Percentiles rank a stretch among this genome's conserved stretches.
Evolutionary conservation across 1,140 invertebrate species (phyloP).

Genomic region (Centruroides sculpturatus): DNA sequence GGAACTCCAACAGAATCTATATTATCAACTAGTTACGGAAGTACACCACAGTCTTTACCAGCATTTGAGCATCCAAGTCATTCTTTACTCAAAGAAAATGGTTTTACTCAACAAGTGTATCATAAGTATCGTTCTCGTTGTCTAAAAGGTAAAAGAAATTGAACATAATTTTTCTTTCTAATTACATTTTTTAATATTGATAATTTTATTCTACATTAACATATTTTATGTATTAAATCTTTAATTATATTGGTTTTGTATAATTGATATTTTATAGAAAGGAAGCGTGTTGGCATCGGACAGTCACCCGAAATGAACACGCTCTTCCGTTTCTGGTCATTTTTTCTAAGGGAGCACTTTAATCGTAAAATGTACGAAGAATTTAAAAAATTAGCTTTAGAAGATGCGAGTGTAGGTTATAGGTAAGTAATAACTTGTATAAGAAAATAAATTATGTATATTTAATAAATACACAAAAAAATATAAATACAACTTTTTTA

Average conservation of each 20-base stretch:
- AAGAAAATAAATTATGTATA: too few species aligned
- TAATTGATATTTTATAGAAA: constrained; percentile 40
- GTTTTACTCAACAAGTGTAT: constrained; percentile 93
- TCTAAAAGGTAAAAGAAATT: constrained; percentile 55
- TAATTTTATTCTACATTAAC: too few species aligned
- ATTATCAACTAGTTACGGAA: constrained; percentile 27
- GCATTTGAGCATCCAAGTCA: constrained; percentile 93
- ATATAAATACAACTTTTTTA: too few species aligned
- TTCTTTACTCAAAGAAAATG: constrained; percentile 86
- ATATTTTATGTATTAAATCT: too few species aligned
- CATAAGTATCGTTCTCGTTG: constrained; percentile 86
- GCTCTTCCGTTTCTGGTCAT: constrained; percentile 96
- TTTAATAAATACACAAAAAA: too few species aligned
- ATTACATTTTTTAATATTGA: too few species aligned
- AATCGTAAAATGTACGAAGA: constrained; percentile 98
- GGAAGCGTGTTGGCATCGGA: constrained; percentile 79
- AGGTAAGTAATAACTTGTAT: constrained; percentile 41
- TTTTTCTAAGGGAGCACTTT: constrained; percentile 96
- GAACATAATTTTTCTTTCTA: too few species aligned
- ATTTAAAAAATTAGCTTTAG: constrained; percentile 73
- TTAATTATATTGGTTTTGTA: too few species aligned
- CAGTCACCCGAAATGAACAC: constrained; percentile 96
- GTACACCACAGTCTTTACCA: constrained; percentile 55
- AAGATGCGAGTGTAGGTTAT: constrained; percentile 81
- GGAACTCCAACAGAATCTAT: constrained; percentile 10